Percentiles rank a stretch among this genome's conserved stretches.
These are phyloP conservation scores for Belonocnema kinseyi DNA, from an alignment of 1,140 invertebrate species.

Conservation along the genomic window DNA sequence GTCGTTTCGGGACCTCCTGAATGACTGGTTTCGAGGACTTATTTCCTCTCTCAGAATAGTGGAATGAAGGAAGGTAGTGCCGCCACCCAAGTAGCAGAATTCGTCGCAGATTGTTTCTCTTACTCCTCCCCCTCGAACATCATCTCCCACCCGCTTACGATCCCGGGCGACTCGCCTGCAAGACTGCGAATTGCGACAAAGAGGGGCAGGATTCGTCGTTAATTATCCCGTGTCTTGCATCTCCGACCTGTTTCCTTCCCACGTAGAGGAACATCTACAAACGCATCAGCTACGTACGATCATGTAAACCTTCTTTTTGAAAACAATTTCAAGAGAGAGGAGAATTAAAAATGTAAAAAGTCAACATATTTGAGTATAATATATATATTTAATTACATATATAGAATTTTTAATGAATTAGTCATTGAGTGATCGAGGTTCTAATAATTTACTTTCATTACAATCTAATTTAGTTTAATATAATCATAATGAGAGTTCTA, in stretches of 20 bases:
- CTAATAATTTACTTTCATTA: too few relatives aligned
- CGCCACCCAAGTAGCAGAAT: conserved; percentile 66
- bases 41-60: conserved; percentile 43
- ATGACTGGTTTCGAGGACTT: conserved; percentile 38
- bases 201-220: conserved; percentile 50
- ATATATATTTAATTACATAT: too few relatives aligned
- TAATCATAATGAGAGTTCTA: too few relatives aligned
- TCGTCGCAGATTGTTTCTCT: conserved; percentile 63
- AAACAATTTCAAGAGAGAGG: neutral
- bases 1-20: neutral
- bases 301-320: too few relatives aligned
- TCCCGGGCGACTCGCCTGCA: conserved; percentile 45
- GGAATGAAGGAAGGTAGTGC: conserved; percentile 42
- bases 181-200: conserved; percentile 51
- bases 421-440: too few relatives aligned
- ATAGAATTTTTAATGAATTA: too few relatives aligned
- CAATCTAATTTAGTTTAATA: too few relatives aligned
- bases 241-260: conserved; percentile 38
- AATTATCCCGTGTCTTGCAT: conserved; percentile 57
- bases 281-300: too few relatives aligned
- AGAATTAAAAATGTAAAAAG: conserved; percentile 32
- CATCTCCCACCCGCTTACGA: conserved; percentile 48
- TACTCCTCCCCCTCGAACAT: conserved; percentile 34
- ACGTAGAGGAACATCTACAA: conserved; percentile 36
- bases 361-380: too few relatives aligned